A percentile compares a stretch with the other conserved stretches of the same genome.
phyloP scores from a whole-genome alignment of 2,113 vertebrate species.

The Parus major region DNA sequence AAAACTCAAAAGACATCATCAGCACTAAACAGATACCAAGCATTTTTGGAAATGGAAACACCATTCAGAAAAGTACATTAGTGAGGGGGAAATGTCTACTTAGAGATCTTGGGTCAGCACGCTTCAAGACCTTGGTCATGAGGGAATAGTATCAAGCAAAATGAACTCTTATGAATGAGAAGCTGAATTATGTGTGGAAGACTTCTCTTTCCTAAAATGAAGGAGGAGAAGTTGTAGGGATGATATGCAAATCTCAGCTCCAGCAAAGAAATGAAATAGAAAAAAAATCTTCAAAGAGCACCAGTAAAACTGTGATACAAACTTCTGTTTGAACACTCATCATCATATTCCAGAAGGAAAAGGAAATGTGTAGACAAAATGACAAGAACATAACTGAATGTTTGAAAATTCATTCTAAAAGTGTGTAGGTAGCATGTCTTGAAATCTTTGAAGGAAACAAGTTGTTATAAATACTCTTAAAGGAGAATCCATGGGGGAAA shows the following conservation, averaged over 20 bases:
- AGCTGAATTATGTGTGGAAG: neutral
- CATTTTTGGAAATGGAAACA: neutral
- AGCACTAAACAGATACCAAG: neutral
- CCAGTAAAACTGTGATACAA: neutral
- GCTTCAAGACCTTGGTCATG: neutral
- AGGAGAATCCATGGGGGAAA: neutral
- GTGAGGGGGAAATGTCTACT: neutral
- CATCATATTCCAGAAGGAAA: neutral
- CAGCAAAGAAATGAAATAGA: neutral
- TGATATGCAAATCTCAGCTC: neutral
- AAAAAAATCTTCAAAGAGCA: neutral
- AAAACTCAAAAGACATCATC: neutral
- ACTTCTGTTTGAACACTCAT: neutral
- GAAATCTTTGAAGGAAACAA: neutral
- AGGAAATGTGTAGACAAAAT: neutral
- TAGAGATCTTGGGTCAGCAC: neutral
- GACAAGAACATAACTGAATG: neutral
- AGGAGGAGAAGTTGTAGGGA: neutral
- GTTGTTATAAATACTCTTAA: neutral
- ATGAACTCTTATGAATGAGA: rapidly evolving
- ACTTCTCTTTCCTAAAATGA: neutral
- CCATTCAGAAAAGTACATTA: neutral
- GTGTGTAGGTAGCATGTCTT: neutral
- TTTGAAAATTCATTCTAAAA: neutral
- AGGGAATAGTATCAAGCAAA: neutral